A percentile compares a stretch with the other conserved stretches of the same genome.
These are phyloP conservation scores for Mesochorus sp. DNA, from an alignment of 2,888 invertebrate genomes.

Conservation along the genomic window DNA sequence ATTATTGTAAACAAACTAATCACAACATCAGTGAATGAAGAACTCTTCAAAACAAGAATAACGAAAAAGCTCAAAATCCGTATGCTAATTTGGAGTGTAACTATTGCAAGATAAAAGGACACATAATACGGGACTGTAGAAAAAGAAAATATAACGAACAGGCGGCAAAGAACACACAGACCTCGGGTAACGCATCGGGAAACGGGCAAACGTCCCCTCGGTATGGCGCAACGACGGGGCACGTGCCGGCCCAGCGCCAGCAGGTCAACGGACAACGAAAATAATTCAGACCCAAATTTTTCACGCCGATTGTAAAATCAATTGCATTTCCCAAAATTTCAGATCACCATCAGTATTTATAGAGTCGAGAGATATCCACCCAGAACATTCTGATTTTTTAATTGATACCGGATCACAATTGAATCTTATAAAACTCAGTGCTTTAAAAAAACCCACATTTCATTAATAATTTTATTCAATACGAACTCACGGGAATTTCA, in stretches of 20 bases:
- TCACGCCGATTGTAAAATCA: not conserved
- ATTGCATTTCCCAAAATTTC: not conserved
- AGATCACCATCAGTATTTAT: slow-evolving; percentile 2
- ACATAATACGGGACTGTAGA: not conserved
- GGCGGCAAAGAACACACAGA: not conserved
- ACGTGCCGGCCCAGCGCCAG: not conserved
- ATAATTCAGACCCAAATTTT: not conserved
- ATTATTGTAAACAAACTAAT: not conserved
- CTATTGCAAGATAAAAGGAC: not conserved
- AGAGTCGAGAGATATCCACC: not conserved
- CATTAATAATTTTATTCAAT: not conserved
- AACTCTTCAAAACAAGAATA: not conserved
- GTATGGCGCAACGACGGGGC: not conserved
- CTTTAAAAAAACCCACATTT: not conserved
- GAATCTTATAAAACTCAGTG: slow-evolving; percentile 3
- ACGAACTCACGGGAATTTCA: slow-evolving; percentile 34
- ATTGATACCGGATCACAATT: too few relatives aligned
- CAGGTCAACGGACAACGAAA: not conserved
- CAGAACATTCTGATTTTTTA: not conserved
- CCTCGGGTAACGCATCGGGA: slow-evolving; percentile 2
- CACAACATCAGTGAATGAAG: not conserved
- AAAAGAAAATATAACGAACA: not conserved
- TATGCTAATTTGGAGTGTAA: not conserved
- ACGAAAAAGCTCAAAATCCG: not conserved
- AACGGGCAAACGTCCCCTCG: slow-evolving; percentile 16